phyloP scores from a whole-genome alignment of 2,113 vertebrate species.

The Dromaius novaehollandiae region DNA sequence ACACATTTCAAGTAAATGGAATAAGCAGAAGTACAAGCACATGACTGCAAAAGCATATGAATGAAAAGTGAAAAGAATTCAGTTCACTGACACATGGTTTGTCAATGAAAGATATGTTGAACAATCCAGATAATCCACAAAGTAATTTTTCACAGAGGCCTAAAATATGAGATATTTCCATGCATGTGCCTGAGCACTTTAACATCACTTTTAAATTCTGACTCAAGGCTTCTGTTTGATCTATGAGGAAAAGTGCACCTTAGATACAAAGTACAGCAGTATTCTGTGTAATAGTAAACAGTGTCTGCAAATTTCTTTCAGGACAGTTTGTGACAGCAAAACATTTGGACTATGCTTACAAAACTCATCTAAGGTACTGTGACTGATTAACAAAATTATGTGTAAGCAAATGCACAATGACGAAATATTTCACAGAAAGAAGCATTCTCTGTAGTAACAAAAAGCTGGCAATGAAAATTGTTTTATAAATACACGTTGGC shows the following conservation, averaged over 20 bases:
- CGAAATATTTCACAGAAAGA: not conserved
- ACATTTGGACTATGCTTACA: not conserved
- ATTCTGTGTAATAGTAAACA: not conserved
- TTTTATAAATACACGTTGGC: not conserved
- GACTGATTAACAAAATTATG: not conserved
- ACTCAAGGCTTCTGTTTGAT: not conserved
- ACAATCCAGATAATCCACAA: not conserved
- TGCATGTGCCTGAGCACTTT: not conserved
- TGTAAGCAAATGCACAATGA: not conserved
- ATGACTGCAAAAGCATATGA: not conserved
- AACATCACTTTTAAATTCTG: not conserved
- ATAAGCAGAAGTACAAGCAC: not conserved
- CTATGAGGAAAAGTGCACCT: not conserved
- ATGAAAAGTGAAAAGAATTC: not conserved
- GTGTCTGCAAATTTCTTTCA: not conserved
- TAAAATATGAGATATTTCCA: not conserved
- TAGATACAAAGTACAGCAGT: not conserved
- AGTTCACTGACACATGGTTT: not conserved
- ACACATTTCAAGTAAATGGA: not conserved
- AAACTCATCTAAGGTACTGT: not conserved
- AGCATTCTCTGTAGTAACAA: conserved; percentile 13
- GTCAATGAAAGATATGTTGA: not conserved
- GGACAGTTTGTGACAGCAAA: not conserved
- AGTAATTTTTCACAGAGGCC: not conserved
- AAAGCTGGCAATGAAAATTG: not conserved